Evolutionary conservation across 2,797 vertebrate genomes (phyloP).

Genomic region (Lacerta bilineata): DNA sequence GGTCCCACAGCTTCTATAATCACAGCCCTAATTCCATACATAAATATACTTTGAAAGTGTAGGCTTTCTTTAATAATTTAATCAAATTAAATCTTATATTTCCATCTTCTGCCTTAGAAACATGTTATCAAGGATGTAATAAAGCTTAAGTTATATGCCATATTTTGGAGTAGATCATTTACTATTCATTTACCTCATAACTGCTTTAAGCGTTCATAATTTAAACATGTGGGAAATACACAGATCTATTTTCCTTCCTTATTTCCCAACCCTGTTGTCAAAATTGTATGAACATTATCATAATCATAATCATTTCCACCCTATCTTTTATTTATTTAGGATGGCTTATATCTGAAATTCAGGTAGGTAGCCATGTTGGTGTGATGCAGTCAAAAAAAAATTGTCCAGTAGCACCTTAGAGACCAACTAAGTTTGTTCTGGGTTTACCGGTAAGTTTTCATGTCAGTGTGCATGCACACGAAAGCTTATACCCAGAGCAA

Average conservation of each 20-base stretch:
- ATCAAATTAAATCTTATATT: too few species aligned
- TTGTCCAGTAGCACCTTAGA: too few species aligned
- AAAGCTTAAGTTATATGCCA: neutral
- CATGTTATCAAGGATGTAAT: neutral
- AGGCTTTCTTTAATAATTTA: neutral
- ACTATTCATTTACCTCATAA: neutral
- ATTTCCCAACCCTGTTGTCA: neutral
- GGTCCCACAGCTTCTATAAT: neutral
- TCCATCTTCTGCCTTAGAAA: neutral
- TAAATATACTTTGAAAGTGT: neutral
- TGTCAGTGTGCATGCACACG: too few species aligned
- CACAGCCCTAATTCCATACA: neutral
- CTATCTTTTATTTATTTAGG: neutral
- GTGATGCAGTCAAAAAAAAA: too few species aligned
- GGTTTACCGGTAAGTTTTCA: too few species aligned
- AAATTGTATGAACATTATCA: neutral
- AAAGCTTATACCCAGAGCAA: too few species aligned
- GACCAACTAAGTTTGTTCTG: too few species aligned
- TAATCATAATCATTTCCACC: neutral
- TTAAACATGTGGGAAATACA: neutral
- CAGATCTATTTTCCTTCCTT: neutral
- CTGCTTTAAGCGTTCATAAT: neutral
- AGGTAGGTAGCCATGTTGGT: too few species aligned
- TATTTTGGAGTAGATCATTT: neutral
- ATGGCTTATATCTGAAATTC: neutral